phyloP scores from a whole-genome alignment of 2,888 invertebrate genomes.

The Labia minor region DNA sequence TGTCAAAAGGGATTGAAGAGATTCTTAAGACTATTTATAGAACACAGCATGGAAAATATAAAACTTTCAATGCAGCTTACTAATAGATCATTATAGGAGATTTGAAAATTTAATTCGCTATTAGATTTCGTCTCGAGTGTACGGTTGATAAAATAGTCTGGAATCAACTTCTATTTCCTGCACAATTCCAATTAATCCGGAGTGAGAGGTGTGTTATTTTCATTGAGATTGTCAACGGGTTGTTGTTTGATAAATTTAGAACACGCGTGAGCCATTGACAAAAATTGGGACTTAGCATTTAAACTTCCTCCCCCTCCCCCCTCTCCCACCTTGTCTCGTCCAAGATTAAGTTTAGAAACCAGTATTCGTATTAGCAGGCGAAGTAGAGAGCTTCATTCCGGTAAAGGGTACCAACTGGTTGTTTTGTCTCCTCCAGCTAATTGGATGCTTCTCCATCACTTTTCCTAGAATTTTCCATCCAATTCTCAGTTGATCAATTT shows the following conservation, averaged over 20 bases:
- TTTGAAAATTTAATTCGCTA: background rate
- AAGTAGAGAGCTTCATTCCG: too few species aligned
- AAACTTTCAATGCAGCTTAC: background rate
- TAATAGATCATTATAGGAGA: background rate
- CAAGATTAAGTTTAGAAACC: too few species aligned
- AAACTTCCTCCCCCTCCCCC: too few species aligned
- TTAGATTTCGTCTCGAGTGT: background rate
- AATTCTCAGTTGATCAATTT: too few species aligned
- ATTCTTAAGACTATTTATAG: background rate
- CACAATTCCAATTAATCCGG: background rate
- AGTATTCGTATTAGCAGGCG: too few species aligned
- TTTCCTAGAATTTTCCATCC: too few species aligned
- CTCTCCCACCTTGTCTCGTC: too few species aligned
- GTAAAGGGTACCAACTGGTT: too few species aligned
- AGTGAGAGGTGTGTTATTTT: background rate
- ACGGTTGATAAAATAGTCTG: background rate
- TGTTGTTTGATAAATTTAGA: conserved; percentile 5
- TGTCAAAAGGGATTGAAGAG: background rate
- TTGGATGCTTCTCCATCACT: too few species aligned
- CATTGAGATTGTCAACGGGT: background rate
- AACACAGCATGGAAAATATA: background rate
- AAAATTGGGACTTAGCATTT: background rate
- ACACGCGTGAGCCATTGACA: background rate
- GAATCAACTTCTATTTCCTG: background rate
- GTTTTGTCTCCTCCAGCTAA: too few species aligned